Evolutionary conservation across 1,140 invertebrate species (phyloP), one percentile per base, ranked within the genome.

Genomic region (Myzus persicae): DNA sequence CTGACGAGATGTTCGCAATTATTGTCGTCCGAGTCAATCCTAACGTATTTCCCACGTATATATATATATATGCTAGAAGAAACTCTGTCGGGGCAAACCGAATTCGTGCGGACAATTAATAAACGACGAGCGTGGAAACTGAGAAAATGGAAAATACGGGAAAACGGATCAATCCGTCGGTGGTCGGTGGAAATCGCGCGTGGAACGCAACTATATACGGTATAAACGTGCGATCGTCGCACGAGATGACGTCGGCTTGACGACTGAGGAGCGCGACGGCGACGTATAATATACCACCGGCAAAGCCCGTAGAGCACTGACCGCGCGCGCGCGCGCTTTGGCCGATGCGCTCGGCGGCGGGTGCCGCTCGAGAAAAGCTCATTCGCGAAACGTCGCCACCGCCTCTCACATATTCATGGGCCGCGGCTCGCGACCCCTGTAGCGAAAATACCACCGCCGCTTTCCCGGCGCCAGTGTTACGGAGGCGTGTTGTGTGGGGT

Each of bases 231-330:
- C n/a, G 59, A 36, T 76, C 36, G 20, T 76, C 59, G 24, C 59
- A 18, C 59, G 59, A 76, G 84, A 87, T n/a, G 84, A 76, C 42
- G 42, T 44, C 26, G 82, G 42, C 36, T 87, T 14, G 84, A 42
- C 82, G 82, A 42, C 40, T 44, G 36, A 8, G 6, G 36, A 26
- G 40, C 36, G 67, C 54, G 1, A 91, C 67, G 51, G 26, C 14
- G 9, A 24, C 42, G 26, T n/a, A 67, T 67, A 67, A 67, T 67
- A 67, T 67, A 76, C 59, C 67, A 42, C 40, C 59, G 90, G 40
- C n/a, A 14, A 38, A 91, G 90, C 90, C 90, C 67, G 48, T 91
- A 81, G 7, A 82, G 42, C 59, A 91, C 90, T 91, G 42, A 42
- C 42, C 42, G 84, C 42, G 42, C 42, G 40, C 42, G 85, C 44